A percentile compares a stretch with the other conserved stretches of the same genome.
Conservation (phyloP, 2,888 invertebrate genomes). For the Micoletzkya japonica region DNA sequence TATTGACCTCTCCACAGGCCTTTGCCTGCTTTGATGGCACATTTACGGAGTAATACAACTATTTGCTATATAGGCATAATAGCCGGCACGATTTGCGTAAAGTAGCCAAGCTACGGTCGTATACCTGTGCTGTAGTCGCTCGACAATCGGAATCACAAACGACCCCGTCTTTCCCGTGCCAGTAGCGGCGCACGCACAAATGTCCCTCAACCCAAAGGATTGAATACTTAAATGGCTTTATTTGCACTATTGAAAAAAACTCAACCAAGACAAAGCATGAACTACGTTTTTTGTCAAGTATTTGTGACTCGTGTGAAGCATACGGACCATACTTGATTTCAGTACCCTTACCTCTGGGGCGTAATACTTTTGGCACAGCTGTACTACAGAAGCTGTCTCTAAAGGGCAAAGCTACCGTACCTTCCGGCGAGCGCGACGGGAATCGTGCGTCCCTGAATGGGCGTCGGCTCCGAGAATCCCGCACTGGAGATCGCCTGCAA, state of each 20-base stretch:
- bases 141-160: conserved; percentile 94
- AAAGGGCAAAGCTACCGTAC: conserved; percentile 18
- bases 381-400: too few relatives aligned
- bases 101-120: background rate
- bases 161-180: conserved; percentile 94
- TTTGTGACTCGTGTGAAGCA: too few relatives aligned
- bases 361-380: too few relatives aligned
- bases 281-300: too few relatives aligned
- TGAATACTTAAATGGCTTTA: background rate
- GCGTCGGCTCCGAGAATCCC: conserved; percentile 90
- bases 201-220: conserved; percentile 70
- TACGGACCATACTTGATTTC: too few relatives aligned
- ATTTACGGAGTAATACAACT: too few relatives aligned
- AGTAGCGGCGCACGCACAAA: conserved; percentile 97
- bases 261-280: background rate
- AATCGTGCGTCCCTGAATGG: conserved; percentile 92
- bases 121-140: conserved; percentile 81
- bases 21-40: conserved; percentile 1
- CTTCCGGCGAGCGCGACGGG: conserved; percentile 84
- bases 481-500: conserved; percentile 79
- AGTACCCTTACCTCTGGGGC: too few relatives aligned
- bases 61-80: too few relatives aligned
- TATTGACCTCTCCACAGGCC: conserved; percentile 23
- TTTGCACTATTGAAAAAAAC: background rate
- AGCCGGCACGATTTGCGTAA: too few relatives aligned